A percentile compares a stretch with the other conserved stretches of the same genome.
Evolutionary conservation across 2,797 vertebrate species (phyloP).

Genomic region (Spinus olivaceus): DNA sequence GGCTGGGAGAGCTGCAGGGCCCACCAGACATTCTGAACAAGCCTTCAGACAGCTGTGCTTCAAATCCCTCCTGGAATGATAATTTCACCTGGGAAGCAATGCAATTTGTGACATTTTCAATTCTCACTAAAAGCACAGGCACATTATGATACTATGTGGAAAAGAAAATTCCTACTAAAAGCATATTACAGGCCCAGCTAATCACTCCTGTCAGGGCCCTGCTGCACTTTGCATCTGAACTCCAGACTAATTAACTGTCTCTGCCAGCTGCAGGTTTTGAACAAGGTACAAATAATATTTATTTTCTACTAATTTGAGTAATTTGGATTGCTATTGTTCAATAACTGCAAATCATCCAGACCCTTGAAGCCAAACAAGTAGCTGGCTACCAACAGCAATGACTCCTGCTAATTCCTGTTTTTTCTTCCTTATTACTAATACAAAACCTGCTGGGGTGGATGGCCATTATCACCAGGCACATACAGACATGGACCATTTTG

Average conservation of each 20-base stretch:
- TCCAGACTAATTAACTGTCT: neutral
- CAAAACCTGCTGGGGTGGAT: neutral
- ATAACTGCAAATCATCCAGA: neutral
- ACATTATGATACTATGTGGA: neutral
- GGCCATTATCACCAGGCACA: neutral
- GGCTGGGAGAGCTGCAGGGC: neutral
- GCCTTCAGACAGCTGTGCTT: neutral
- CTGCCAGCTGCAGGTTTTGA: slow-evolving; percentile 11
- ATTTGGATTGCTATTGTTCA: neutral
- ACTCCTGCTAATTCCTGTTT: neutral
- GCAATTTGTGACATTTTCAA: neutral
- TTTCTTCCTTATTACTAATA: neutral
- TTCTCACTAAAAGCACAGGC: neutral
- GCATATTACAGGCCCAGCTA: neutral
- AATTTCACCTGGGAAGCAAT: neutral
- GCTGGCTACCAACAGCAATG: neutral
- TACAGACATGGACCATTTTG: neutral
- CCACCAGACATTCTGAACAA: neutral
- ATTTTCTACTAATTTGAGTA: slow-evolving; percentile 20
- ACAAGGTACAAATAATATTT: neutral
- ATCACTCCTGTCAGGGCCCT: neutral
- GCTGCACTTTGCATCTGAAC: neutral
- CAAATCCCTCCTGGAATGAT: neutral
- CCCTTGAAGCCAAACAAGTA: neutral
- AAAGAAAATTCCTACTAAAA: slow-evolving; percentile 8